Percentiles rank a stretch among this genome's conserved stretches.
Evolutionary conservation across 2,797 vertebrate species (phyloP).

Genomic region (Bovichtus diacanthus): DNA sequence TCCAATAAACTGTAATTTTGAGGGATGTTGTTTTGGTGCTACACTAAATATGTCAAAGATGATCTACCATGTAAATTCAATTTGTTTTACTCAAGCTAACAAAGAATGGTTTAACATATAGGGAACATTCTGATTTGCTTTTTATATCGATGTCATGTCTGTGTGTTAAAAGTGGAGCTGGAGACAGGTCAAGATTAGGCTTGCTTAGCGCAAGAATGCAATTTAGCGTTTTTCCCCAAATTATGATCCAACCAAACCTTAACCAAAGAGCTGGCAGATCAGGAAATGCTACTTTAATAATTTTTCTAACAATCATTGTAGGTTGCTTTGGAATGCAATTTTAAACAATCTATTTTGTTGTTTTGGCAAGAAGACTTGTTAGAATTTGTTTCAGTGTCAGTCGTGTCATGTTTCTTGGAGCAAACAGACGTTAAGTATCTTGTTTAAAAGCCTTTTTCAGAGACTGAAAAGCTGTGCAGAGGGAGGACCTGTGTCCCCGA

Average conservation of each 20-base stretch:
- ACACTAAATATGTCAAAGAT: neutral
- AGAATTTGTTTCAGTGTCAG: neutral
- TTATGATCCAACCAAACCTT: neutral
- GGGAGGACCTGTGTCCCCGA: neutral
- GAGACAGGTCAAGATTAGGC: neutral
- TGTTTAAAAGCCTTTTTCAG: neutral
- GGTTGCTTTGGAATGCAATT: neutral
- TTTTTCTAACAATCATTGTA: neutral
- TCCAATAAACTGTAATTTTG: neutral
- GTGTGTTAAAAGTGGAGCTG: neutral
- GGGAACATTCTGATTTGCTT: neutral
- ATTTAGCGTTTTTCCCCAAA: neutral
- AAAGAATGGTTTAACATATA: too few species aligned
- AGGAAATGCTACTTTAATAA: neutral
- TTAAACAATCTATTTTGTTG: neutral
- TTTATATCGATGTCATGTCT: neutral
- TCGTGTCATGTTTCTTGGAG: slow-evolving; percentile 7
- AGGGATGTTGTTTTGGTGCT: neutral
- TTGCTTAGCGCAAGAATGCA: neutral
- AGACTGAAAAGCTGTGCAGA: neutral
- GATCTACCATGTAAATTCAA: too few species aligned
- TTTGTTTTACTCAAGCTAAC: neutral
- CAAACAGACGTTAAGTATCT: slow-evolving; percentile 13
- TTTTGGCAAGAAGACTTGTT: neutral
- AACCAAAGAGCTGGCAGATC: neutral